Conservation (phyloP, 2,888 invertebrate genomes). For the Drosophila anomalata region DNA sequence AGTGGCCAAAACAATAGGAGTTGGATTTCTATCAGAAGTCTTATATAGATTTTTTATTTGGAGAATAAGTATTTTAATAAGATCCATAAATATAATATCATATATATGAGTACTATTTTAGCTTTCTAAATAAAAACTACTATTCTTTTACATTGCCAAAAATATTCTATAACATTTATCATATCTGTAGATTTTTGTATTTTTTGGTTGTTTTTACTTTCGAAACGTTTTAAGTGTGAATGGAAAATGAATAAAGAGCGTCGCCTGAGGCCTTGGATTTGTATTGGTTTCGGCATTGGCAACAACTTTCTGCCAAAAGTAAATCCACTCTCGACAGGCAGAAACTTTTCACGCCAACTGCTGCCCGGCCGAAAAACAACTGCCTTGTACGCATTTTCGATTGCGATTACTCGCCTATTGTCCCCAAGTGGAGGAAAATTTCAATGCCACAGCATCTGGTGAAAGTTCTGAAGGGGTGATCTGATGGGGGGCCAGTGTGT, state of each 20-base stretch:
- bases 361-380: slow-evolving; percentile 57
- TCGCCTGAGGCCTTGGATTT: slow-evolving; percentile 37
- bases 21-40: not conserved
- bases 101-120: too few species aligned
- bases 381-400: slow-evolving; percentile 63
- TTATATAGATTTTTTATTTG: too few species aligned
- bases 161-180: not conserved
- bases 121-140: too few species aligned
- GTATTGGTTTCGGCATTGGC: slow-evolving; percentile 24
- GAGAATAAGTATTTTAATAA: too few species aligned
- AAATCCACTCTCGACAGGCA: slow-evolving; percentile 49
- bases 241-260: slow-evolving; percentile 54
- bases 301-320: slow-evolving; percentile 63
- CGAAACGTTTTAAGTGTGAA: slow-evolving; percentile 29
- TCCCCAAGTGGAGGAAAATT: slow-evolving; percentile 13
- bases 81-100: too few species aligned
- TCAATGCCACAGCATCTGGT: slow-evolving; percentile 27
- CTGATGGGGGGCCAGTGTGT: slow-evolving; percentile 1
- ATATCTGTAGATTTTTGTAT: slow-evolving; percentile 21
- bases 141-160: not conserved
- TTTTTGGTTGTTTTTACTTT: slow-evolving; percentile 3
- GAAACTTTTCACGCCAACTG: slow-evolving; percentile 74
- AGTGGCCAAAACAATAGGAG: not conserved
- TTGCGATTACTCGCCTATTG: slow-evolving; percentile 60
- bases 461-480: not conserved